phyloP scores from a whole-genome alignment of 37 sponge, comb jelly and placozoan genomes.

The Hormiphora californensis region DNA sequence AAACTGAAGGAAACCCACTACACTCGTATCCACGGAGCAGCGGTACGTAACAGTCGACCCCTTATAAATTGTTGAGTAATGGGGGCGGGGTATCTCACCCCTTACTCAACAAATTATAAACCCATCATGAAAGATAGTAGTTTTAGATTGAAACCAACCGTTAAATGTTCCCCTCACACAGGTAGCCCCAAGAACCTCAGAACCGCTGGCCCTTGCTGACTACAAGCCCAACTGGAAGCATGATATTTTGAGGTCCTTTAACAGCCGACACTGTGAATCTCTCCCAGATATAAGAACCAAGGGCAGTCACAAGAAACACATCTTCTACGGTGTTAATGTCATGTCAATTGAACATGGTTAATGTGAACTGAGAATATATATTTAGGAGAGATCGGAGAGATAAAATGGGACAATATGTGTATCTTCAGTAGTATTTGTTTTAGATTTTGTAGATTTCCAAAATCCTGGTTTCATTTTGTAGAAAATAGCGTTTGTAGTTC shows the following conservation, averaged over 20 bases:
- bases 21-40: not conserved
- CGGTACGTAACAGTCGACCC: not conserved
- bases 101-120: too few relatives aligned
- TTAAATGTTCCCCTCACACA: too few relatives aligned
- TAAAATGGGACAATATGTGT: too few relatives aligned
- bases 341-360: constrained; percentile 14
- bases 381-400: too few relatives aligned
- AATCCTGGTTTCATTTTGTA: not conserved
- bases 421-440: too few relatives aligned
- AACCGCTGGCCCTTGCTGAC: too few relatives aligned
- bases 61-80: not conserved
- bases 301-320: not conserved
- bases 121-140: too few relatives aligned
- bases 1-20: constrained; percentile 15
- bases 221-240: constrained; percentile 14
- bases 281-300: not conserved
- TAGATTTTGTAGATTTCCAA: not conserved
- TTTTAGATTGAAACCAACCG: too few relatives aligned
- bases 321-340: constrained; percentile 7
- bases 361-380: not conserved
- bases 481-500: not conserved
- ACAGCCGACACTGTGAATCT: not conserved
- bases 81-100: not conserved
- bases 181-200: too few relatives aligned
- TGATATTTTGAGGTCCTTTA: not conserved